Base-by-base conservation (phyloP, 2,888 invertebrate species). In the Dolichomitus sp. region DNA sequence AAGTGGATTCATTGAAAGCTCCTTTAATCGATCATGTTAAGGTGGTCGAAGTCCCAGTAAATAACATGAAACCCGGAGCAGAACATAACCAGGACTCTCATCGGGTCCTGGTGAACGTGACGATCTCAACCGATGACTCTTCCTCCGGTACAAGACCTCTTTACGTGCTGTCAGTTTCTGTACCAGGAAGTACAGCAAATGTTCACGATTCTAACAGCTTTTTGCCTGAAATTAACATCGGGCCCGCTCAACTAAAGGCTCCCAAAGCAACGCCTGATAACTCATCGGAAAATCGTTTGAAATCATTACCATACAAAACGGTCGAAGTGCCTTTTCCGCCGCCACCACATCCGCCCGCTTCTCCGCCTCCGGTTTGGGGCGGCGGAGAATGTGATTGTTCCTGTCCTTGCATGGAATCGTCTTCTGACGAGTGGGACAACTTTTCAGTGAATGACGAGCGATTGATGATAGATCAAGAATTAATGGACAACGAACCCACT, bases 101-200 rank as follows among this genome's bases (percentile, higher is more conserved):
- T 93, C 96, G 96, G 89, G 96, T 98, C 88, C 94, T 97, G 86
- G 96, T 98, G 83, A 98, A 98, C 94, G 95, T 98, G 86, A 97
- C 97, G 9, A 97, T 98, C 90, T 96, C 97, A 81, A 96, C 97
- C 57, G 97, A 97, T 89, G 95, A 95, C 81, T 94, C 94, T 74
- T 94, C 94, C 86, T 88, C 94, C 40, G 93, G 94, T 83, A 94
- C 95, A 89, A 96, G 96, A 90, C 96, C 96, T 65, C 95, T 97
- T 84, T 98, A 97, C 94, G 96, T 97, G 48, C 94, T 98, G 87
- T 97, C 98, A 89, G 96, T 98, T 81, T 97, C 97, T 83, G 96
- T 98, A 76, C 98, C 98, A 11, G 96, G 96, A 73, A 94, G 95
- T 87, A 95, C 95, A 45, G 94, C 57, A 14, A 23, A 11, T 11